A percentile compares a stretch with the other conserved stretches of the same genome.
Conservation (phyloP, 2,113 vertebrate genomes). For the Zeus faber region DNA sequence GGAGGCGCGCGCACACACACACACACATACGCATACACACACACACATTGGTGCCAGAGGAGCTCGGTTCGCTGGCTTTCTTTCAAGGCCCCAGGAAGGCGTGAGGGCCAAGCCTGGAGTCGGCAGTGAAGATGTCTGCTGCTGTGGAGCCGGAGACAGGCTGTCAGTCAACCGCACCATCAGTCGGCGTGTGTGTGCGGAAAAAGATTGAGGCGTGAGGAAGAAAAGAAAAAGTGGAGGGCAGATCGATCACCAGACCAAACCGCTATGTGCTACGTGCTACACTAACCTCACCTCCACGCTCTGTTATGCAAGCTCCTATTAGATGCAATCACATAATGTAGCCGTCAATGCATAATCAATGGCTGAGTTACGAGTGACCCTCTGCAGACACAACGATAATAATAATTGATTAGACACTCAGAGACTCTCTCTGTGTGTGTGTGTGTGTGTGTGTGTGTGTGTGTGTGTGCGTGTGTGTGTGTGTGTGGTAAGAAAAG, state of each 20-base stretch:
- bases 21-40: constrained; percentile 32
- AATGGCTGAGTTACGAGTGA: constrained; percentile 24
- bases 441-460: constrained; percentile 1
- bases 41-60: constrained; percentile 3
- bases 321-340: constrained; percentile 31
- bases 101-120: constrained; percentile 26
- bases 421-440: too few relatives aligned
- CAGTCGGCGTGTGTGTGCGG: constrained; percentile 1
- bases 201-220: background rate
- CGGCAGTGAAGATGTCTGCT: constrained; percentile 36
- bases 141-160: constrained; percentile 4
- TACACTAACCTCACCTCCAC: constrained; percentile 9
- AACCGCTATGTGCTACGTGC: constrained; percentile 6
- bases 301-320: constrained; percentile 19
- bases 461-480: constrained; percentile 14
- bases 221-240: too few relatives aligned
- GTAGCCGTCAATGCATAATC: constrained; percentile 35
- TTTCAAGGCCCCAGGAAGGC: constrained; percentile 32
- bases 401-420: constrained; percentile 12
- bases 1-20: constrained; percentile 29
- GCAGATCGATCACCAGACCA: background rate
- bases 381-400: constrained; percentile 11
- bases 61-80: constrained; percentile 11
- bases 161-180: constrained; percentile 13
- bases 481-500: constrained; percentile 3